Conservation (phyloP, 1,140 invertebrate species). For the Drosophila leontia region DNA sequence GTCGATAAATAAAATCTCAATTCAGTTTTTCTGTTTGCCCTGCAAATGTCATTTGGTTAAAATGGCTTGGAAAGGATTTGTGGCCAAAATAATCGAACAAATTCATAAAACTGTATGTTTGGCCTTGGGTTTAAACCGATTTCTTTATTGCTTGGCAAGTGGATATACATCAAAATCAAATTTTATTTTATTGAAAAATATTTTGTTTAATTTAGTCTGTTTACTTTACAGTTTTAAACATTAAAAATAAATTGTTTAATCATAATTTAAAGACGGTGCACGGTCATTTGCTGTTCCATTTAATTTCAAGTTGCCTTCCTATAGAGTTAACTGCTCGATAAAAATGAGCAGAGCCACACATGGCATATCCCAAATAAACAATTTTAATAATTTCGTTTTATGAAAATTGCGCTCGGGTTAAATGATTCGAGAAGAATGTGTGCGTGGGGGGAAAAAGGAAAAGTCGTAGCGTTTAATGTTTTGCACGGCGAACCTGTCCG, state of each 20-base stretch:
- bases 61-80: conserved; percentile 18
- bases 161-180: too few species aligned
- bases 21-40: conserved; percentile 8
- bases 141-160: not conserved
- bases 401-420: conserved; percentile 78
- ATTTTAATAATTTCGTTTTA: conserved; percentile 84
- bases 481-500: conserved; percentile 52
- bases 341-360: conserved; percentile 34
- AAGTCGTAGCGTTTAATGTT: conserved; percentile 75
- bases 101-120: not conserved
- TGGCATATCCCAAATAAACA: conserved; percentile 59
- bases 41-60: conserved; percentile 11
- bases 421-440: conserved; percentile 79
- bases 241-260: not conserved
- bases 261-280: not conserved
- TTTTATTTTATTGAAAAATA: not conserved
- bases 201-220: not conserved
- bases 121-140: not conserved
- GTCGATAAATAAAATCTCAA: conserved; percentile 19
- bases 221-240: not conserved
- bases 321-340: conserved; percentile 38
- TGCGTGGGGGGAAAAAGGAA: conserved; percentile 25
- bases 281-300: conserved; percentile 17
- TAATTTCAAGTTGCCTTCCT: conserved; percentile 37
- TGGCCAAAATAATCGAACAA: conserved; percentile 11